A percentile compares a stretch with the other conserved stretches of the same genome.
phyloP scores from a whole-genome alignment of 64 coral and sea anemone genomes.

The Montipora sp. region DNA sequence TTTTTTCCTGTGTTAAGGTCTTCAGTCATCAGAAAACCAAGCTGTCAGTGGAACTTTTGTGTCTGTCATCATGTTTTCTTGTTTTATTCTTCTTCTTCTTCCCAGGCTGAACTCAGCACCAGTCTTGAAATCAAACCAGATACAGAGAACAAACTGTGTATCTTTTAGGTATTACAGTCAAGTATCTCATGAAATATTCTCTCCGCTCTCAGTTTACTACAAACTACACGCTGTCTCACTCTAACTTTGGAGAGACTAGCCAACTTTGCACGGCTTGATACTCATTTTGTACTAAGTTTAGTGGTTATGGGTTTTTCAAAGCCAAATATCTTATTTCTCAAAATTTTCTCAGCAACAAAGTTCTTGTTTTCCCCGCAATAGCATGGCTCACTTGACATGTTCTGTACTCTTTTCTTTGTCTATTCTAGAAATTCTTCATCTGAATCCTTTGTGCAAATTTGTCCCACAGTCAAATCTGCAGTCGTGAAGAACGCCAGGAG shows the following conservation, averaged over 20 bases:
- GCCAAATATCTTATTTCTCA: not conserved
- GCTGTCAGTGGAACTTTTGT: not conserved
- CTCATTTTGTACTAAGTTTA: not conserved
- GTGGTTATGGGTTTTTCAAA: not conserved
- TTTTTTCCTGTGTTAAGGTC: not conserved
- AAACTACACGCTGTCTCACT: not conserved
- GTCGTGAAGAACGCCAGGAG: not conserved
- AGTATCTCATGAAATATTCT: not conserved
- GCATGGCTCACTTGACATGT: not conserved
- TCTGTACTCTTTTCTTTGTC: not conserved
- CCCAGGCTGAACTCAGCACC: slow-evolving; percentile 42
- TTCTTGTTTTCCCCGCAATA: not conserved
- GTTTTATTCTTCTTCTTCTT: slow-evolving; percentile 9
- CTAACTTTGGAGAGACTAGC: no score
- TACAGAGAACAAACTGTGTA: not conserved
- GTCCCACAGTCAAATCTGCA: not conserved
- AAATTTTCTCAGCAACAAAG: no score
- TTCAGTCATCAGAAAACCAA: not conserved
- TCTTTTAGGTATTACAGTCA: slow-evolving; percentile 12
- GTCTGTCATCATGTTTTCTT: not conserved
- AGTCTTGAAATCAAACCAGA: not conserved
- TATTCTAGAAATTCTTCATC: not conserved
- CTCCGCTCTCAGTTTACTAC: not conserved
- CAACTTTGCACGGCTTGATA: not conserved
- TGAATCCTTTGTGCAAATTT: not conserved